Evolutionary conservation across 2,888 invertebrate genomes (phyloP).

Genomic region (Tholera decimalis): DNA sequence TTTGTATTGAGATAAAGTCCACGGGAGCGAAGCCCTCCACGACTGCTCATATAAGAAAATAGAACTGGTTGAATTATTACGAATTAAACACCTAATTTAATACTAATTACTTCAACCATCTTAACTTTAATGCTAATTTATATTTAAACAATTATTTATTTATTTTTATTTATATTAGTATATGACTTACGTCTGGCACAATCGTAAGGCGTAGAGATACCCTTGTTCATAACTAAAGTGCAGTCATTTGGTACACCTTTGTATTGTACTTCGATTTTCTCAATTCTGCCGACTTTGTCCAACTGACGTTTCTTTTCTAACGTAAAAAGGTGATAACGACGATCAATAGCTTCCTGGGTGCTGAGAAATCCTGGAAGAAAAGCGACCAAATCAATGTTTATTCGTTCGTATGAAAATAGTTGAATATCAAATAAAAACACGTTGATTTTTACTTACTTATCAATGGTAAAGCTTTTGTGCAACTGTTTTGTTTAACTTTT

Average conservation of each 20-base stretch:
- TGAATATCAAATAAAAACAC: background rate
- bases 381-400: constrained; percentile 1
- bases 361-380: constrained; percentile 84
- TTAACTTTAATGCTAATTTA: no score
- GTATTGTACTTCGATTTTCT: constrained; percentile 97
- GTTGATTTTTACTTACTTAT: constrained; percentile 69
- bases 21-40: no score
- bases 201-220: constrained; percentile 97
- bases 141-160: no score
- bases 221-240: constrained; percentile 97
- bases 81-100: no score
- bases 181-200: constrained; percentile 95
- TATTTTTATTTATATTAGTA: no score
- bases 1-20: no score
- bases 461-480: constrained; percentile 63
- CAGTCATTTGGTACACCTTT: constrained; percentile 94
- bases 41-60: no score
- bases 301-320: constrained; percentile 95
- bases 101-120: no score
- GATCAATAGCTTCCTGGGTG: constrained; percentile 88
- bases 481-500: constrained; percentile 70
- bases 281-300: constrained; percentile 95
- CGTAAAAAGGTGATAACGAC: constrained; percentile 94
- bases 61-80: no score
- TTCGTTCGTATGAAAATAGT: background rate